These are phyloP conservation scores for Tetraneura akinire DNA, from an alignment of 1,140 invertebrate genomes.

Conservation along the genomic window DNA sequence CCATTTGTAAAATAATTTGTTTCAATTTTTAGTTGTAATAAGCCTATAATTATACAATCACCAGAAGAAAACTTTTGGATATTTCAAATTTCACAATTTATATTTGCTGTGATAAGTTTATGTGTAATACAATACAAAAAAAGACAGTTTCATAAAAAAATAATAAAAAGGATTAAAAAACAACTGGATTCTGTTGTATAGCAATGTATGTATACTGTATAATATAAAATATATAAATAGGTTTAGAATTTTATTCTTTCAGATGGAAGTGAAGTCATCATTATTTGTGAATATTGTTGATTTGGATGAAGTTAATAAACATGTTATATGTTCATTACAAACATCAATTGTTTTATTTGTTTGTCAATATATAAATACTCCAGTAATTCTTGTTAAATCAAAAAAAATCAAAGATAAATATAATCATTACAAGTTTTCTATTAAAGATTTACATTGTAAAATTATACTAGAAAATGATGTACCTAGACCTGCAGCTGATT, in stretches of 20 bases:
- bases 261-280: constrained; percentile 24
- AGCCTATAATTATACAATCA: constrained; percentile 69
- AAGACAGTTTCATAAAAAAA: constrained; percentile 63
- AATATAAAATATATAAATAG: no score
- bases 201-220: not conserved
- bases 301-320: constrained; percentile 8
- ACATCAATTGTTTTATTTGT: constrained; percentile 49
- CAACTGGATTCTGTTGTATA: constrained; percentile 59
- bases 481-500: constrained; percentile 59
- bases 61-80: constrained; percentile 81
- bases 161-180: constrained; percentile 66
- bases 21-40: constrained; percentile 61
- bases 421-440: not conserved
- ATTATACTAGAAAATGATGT: constrained; percentile 55
- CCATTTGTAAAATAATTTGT: not conserved
- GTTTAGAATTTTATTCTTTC: not conserved
- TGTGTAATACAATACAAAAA: constrained; percentile 64
- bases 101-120: constrained; percentile 67
- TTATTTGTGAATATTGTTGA: constrained; percentile 43
- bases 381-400: constrained; percentile 19
- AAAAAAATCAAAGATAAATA: not conserved
- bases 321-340: constrained; percentile 36
- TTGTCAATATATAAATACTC: constrained; percentile 42
- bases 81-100: constrained; percentile 76
- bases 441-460: constrained; percentile 29